phyloP scores from a whole-genome alignment of 35 echinoderm and acorn worm species.

The Apostichopus californicus region DNA sequence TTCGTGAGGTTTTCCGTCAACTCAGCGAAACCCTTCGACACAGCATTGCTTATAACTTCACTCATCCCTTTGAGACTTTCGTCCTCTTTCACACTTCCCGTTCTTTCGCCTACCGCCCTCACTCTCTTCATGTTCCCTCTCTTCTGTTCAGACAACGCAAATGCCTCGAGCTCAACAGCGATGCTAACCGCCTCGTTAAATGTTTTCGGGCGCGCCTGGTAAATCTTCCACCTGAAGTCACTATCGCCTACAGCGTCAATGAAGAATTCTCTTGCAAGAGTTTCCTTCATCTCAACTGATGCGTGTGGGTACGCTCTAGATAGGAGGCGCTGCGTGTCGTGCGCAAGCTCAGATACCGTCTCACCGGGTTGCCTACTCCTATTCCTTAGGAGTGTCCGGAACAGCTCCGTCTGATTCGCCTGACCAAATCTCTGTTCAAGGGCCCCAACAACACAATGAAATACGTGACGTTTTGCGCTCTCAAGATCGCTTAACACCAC shows the following conservation, averaged over 20 bases:
- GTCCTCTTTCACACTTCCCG: too few relatives aligned
- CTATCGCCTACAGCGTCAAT: not conserved
- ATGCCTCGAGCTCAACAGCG: not conserved
- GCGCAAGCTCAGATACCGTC: not conserved
- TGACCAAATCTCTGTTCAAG: conserved; percentile 16
- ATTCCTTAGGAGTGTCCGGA: not conserved
- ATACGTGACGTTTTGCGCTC: not conserved
- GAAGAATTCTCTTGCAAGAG: not conserved
- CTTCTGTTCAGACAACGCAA: not conserved
- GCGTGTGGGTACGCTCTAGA: not conserved
- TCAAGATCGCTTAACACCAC: not conserved
- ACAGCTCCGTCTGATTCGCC: conserved; percentile 2
- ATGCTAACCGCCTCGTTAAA: conserved; percentile 8
- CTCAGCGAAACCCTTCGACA: conserved; percentile 14
- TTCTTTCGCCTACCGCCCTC: too few relatives aligned
- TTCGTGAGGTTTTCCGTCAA: not conserved
- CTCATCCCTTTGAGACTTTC: too few relatives aligned
- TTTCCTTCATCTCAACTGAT: not conserved
- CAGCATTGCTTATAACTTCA: not conserved
- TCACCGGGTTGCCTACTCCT: not conserved
- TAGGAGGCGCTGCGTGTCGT: not conserved
- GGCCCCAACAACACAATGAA: not conserved
- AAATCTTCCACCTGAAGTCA: too few relatives aligned
- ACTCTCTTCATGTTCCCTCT: not conserved
- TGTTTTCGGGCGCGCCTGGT: too few relatives aligned